Evolutionary conservation across 2,113 vertebrate genomes (phyloP).

Genomic region (Pteronura brasiliensis): DNA sequence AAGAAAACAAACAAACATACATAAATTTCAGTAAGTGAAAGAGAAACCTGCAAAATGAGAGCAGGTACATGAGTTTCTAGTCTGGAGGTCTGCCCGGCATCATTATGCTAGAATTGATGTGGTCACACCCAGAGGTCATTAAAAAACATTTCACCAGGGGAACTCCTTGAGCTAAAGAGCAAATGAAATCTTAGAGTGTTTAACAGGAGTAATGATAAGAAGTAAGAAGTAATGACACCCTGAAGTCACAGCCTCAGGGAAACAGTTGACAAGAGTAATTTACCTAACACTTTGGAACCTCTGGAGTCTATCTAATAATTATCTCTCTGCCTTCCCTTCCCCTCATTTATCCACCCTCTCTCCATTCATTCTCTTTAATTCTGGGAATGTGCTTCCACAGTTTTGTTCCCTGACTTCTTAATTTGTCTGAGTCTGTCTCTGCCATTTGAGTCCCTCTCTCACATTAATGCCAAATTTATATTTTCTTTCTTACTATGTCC

Average conservation of each 20-base stretch:
- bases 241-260: background rate
- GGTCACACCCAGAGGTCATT: background rate
- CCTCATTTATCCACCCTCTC: background rate
- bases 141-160: background rate
- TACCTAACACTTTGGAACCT: background rate
- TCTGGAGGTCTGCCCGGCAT: background rate
- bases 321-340: background rate
- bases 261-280: background rate
- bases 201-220: background rate
- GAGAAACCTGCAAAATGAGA: background rate
- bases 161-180: background rate
- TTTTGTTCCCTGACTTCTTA: background rate
- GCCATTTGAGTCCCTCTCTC: background rate
- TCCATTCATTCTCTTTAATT: conserved; percentile 20
- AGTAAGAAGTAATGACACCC: background rate
- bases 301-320: background rate
- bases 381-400: background rate
- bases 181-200: background rate
- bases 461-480: background rate
- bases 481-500: background rate
- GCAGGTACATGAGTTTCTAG: background rate
- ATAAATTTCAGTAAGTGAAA: background rate
- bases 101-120: background rate
- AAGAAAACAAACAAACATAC: background rate
- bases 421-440: background rate